phyloP scores from a whole-genome alignment of 1,140 invertebrate species.

The Tetramorium alpestre region DNA sequence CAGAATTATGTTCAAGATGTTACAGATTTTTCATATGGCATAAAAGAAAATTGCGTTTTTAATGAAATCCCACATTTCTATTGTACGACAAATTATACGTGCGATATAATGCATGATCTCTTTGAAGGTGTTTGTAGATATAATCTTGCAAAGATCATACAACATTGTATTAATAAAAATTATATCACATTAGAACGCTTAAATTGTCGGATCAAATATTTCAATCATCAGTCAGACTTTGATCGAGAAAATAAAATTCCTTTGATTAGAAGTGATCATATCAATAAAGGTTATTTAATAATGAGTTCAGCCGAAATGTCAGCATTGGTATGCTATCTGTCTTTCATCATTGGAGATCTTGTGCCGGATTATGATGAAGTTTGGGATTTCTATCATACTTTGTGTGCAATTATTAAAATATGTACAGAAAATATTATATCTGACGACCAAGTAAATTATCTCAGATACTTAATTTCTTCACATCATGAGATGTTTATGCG shows the following conservation, averaged over 20 bases:
- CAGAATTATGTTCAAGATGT: not conserved
- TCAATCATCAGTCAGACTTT: not conserved
- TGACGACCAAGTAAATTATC: not conserved
- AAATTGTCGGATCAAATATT: not conserved
- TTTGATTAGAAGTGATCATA: not conserved
- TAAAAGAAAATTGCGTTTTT: not conserved
- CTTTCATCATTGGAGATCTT: not conserved
- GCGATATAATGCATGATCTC: not conserved
- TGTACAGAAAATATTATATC: not conserved
- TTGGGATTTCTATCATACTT: not conserved
- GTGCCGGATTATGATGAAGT: not conserved
- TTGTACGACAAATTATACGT: not conserved
- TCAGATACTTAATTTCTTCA: not conserved
- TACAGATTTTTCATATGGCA: not conserved
- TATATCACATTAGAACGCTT: not conserved
- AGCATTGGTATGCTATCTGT: not conserved
- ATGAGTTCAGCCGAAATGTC: not conserved
- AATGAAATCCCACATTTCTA: not conserved
- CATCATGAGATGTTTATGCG: not conserved
- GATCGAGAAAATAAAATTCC: slow-evolving; percentile 1
- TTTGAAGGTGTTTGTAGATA: not conserved
- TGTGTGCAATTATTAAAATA: not conserved
- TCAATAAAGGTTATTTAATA: not conserved
- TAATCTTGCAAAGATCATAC: not conserved
- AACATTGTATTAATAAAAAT: not conserved